A percentile compares a stretch with the other conserved stretches of the same genome.
These are phyloP conservation scores for Phalloptychus januarius DNA, from an alignment of 2,797 vertebrate genomes.

Conservation along the genomic window DNA sequence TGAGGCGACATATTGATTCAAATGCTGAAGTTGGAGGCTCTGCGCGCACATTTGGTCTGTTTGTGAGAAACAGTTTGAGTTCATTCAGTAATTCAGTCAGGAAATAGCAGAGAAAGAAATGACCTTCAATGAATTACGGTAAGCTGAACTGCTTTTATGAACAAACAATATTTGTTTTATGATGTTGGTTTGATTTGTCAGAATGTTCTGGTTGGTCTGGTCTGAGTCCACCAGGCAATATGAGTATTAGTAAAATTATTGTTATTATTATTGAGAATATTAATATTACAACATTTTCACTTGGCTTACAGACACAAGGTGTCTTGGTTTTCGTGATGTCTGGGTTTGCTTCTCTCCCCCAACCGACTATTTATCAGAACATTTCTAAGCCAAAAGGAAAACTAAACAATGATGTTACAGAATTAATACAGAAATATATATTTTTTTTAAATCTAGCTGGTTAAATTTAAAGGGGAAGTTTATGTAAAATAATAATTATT, in stretches of 20 bases:
- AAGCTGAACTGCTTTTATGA: not conserved
- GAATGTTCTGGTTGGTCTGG: not conserved
- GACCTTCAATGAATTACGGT: conserved; percentile 15
- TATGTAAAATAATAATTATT: no score
- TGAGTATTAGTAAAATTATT: not conserved
- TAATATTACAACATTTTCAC: not conserved
- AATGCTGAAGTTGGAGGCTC: not conserved
- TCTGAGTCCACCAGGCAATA: not conserved
- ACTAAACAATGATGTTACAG: not conserved
- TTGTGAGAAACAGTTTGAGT: conserved; percentile 10
- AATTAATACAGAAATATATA: not conserved
- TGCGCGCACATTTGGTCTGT: conserved; percentile 9
- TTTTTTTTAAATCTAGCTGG: no score
- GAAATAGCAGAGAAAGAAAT: conserved; percentile 32
- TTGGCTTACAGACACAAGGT: not conserved
- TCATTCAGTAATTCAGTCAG: conserved; percentile 33
- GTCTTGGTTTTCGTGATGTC: not conserved
- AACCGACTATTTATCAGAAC: not conserved
- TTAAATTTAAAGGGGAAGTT: no score
- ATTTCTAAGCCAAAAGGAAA: not conserved
- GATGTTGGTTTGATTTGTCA: not conserved
- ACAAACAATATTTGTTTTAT: not conserved
- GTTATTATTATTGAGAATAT: not conserved
- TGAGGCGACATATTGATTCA: not conserved
- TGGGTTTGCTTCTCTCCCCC: not conserved